Evolutionary conservation across 2,888 invertebrate genomes (phyloP), one percentile per base, ranked within the genome.

Genomic region (Blastobasis lacticolella): DNA sequence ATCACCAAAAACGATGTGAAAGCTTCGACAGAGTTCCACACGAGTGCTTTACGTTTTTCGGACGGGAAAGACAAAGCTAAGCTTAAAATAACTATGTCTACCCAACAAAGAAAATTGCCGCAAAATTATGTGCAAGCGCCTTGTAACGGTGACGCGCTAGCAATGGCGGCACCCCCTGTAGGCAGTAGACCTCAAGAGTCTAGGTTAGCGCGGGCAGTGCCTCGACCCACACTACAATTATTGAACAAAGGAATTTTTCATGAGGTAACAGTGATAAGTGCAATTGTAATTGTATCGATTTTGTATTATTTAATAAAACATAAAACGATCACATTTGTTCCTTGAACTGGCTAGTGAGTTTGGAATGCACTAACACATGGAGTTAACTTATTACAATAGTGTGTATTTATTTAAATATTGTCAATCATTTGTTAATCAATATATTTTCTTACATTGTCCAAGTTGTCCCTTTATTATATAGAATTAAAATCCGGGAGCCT

Each of bases 181-280:
- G 62, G 55, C 64, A 53, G 10, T 45, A 49, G 46, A 41, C 50
- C 41, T n/a, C 37, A 47, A 48, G 40, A 46, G 43, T 45, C 60
- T 57, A 60, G 56, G 45, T 51, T 60, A 53, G 57, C 65, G 51
- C 52, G 59, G 58, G 51, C 64, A 49, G 48, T 51, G 46, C 48
- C 52, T 50, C 54, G 62, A 55, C 54, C 64, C 55, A 50, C 52
- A 45, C 8, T 38, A 59, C 54, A 56, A 57, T 66, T 53, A 52
- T 62, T 70, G 54, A 66, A 59, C 66, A 75, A 65, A 62, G 69
- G 67, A 55, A 77, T 66, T 64, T 59, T 69, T 57, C 75, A 74
- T 73, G 85, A 86, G 86, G 86, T 86, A 86, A 86, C 78, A 78
- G 66, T 78, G 72, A 78, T 84, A 73, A 79, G 82, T 73, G 75